Percentiles rank a stretch among this genome's conserved stretches.
phyloP scores from a whole-genome alignment of 1,140 invertebrate genomes.

The Zaprionus camerounensis region DNA sequence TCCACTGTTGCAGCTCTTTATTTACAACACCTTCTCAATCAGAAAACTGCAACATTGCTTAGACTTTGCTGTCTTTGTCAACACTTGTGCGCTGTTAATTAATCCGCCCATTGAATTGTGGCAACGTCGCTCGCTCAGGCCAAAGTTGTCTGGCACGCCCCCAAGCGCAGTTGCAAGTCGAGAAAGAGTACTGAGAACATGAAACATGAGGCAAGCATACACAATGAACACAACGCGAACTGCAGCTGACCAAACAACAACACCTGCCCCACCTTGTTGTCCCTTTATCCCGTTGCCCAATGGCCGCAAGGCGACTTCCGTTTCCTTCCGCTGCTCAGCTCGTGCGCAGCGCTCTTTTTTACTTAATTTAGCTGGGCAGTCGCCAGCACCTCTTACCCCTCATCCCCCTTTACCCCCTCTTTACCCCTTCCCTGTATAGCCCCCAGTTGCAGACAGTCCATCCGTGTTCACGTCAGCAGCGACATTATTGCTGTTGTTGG shows the following conservation, averaged over 20 bases:
- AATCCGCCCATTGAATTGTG: slow-evolving; percentile 37
- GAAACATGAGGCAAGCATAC: slow-evolving; percentile 12
- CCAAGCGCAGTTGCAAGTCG: slow-evolving; percentile 16
- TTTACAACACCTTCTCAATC: not conserved
- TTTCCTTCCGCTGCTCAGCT: slow-evolving; percentile 49
- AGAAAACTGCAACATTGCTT: not conserved
- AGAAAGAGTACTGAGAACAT: slow-evolving; percentile 27
- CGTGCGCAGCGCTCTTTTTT: slow-evolving; percentile 39
- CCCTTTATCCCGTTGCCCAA: slow-evolving; percentile 20
- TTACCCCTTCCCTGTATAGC: not conserved
- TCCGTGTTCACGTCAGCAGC: slow-evolving; percentile 76
- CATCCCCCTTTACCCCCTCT: too few species aligned
- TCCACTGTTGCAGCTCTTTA: not conserved
- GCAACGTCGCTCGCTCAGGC: slow-evolving; percentile 21
- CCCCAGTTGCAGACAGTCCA: slow-evolving; percentile 68
- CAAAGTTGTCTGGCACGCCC: slow-evolving; percentile 21
- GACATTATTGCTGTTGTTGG: slow-evolving; percentile 76
- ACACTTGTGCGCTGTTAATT: slow-evolving; percentile 31
- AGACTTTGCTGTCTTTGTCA: slow-evolving; percentile 1
- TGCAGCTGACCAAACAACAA: slow-evolving; percentile 54
- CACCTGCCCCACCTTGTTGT: not conserved
- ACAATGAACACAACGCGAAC: slow-evolving; percentile 28
- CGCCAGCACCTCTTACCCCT: not conserved
- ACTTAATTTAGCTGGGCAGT: slow-evolving; percentile 68
- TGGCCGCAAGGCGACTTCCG: slow-evolving; percentile 58